Evolutionary conservation across 2,797 vertebrate species (phyloP).

Genomic region (Microctenopoma steveboyesi): DNA sequence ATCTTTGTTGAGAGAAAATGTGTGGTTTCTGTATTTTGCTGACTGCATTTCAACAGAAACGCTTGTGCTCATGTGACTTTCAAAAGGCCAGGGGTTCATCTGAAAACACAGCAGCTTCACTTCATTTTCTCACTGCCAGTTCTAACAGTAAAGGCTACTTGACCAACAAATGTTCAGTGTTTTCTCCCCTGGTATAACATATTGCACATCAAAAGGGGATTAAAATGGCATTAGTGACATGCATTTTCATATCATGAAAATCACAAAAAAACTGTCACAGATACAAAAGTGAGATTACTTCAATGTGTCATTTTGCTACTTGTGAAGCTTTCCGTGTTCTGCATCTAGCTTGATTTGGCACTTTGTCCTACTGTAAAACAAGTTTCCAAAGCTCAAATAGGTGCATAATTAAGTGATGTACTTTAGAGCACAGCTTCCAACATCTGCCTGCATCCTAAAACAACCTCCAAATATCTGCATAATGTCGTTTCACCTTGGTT

Average conservation of each 20-base stretch:
- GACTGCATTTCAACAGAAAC: conserved; percentile 43
- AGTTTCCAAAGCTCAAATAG: conserved; percentile 41
- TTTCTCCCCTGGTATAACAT: conserved; percentile 23
- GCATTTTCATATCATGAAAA: conserved; percentile 34
- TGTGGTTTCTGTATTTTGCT: conserved; percentile 13
- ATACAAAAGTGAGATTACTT: conserved; percentile 46
- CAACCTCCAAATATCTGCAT: conserved; percentile 38
- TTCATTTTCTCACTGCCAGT: conserved; percentile 19
- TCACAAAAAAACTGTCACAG: conserved; percentile 11
- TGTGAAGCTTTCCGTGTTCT: conserved; percentile 39
- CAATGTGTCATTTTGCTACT: conserved; percentile 55
- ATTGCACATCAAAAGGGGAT: conserved; percentile 67
- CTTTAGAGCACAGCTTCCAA: conserved; percentile 17
- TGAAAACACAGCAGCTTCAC: conserved; percentile 21
- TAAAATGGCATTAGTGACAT: conserved; percentile 30
- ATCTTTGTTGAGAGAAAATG: conserved; percentile 14
- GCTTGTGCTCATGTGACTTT: conserved; percentile 34
- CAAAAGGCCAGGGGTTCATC: conserved; percentile 16
- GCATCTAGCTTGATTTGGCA: conserved; percentile 61
- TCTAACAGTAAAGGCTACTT: conserved; percentile 1
- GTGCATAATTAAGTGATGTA: conserved; percentile 17
- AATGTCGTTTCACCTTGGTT: conserved; percentile 28
- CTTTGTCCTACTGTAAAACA: conserved; percentile 43
- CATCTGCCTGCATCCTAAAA: conserved; percentile 28
- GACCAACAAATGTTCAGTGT: conserved; percentile 21